Base-by-base conservation (phyloP, 2,113 vertebrate genomes). In the Thalassoma bifasciatum region DNA sequence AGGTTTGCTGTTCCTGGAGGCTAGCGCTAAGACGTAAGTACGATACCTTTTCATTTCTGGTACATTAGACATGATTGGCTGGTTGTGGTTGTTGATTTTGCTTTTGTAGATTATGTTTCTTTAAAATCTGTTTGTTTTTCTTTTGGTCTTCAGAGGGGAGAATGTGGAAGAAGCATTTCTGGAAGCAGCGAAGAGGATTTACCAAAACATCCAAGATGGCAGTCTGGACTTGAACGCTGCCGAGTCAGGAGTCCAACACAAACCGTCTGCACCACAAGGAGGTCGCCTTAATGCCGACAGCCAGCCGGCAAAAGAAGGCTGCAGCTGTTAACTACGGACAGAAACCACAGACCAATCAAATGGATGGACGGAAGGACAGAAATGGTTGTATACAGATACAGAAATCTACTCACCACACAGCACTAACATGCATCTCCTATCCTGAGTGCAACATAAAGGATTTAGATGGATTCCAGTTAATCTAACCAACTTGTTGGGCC, bases 21-120 rank as follows among this genome's bases (percentile, higher is more conserved):
- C 97, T 86, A 99, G 97, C 81, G 98, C 98, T 78, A 99, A 99
- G 93, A 99, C 97, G 98, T 99, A 93, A 97, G 97, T 96, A n/a
- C 8, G 17, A n/a, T 46, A 38, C 19, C 1, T 46, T 49, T 49
- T 49, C 52, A 8, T 21, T 16, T 46, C 34, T 16, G 8, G 14
- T 54, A 21, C 4, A 1, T 4, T 13, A 52, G 14, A 38, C 21
- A 8, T 12, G 16, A 6, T 38, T 19, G 16, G 46, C 46, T 49
- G 46, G 17, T 49, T 49, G 1, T 21, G 17, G 46, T 49, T 8
- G 6, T n/a, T 14, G 2, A 6, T 47, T 47, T 2, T 19, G 7
- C 44, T 47, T 49, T 49, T n/a, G n/a, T 19, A 49, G 6, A 10
- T 49, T 9, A n/a, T 49, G 2, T 7, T 1, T 49, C 10, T 67